Conservation (phyloP, 2,113 vertebrate species). For the Corythoichthys intestinalis region DNA sequence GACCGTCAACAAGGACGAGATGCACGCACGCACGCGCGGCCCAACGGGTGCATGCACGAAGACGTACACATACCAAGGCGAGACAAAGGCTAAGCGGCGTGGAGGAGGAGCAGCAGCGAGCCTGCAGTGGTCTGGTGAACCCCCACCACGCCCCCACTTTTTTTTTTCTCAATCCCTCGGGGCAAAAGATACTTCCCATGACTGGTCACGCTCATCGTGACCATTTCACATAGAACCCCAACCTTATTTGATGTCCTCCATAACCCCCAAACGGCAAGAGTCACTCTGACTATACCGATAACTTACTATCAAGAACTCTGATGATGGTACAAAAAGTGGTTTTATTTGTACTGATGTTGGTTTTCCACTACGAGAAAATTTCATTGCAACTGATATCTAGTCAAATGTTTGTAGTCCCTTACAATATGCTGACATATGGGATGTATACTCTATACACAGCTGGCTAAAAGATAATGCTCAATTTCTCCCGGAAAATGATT, state of each 20-base stretch:
- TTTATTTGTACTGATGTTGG: neutral
- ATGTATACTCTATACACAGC: neutral
- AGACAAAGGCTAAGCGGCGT: slow-evolving; percentile 62
- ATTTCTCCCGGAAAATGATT: too few species aligned
- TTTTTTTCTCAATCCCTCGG: slow-evolving; percentile 37
- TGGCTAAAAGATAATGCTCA: too few species aligned
- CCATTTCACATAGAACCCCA: slow-evolving; percentile 62
- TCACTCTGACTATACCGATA: slow-evolving; percentile 29
- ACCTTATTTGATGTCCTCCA: slow-evolving; percentile 61
- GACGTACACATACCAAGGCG: slow-evolving; percentile 35
- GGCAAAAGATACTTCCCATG: slow-evolving; percentile 59
- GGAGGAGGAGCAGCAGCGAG: slow-evolving; percentile 33
- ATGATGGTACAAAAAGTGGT: neutral
- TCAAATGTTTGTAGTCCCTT: too few species aligned
- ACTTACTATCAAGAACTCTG: slow-evolving; percentile 23
- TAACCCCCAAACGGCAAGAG: slow-evolving; percentile 39
- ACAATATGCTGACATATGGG: neutral
- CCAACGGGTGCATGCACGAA: slow-evolving; percentile 19
- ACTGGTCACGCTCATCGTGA: slow-evolving; percentile 59
- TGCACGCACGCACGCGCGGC: slow-evolving; percentile 50
- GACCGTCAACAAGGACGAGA: slow-evolving; percentile 60
- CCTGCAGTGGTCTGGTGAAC: slow-evolving; percentile 54
- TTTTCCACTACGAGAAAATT: neutral
- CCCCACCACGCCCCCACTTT: slow-evolving; percentile 45
- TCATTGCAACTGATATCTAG: too few species aligned